phyloP scores from a whole-genome alignment of 2,113 vertebrate genomes.

The Lonchura striata region DNA sequence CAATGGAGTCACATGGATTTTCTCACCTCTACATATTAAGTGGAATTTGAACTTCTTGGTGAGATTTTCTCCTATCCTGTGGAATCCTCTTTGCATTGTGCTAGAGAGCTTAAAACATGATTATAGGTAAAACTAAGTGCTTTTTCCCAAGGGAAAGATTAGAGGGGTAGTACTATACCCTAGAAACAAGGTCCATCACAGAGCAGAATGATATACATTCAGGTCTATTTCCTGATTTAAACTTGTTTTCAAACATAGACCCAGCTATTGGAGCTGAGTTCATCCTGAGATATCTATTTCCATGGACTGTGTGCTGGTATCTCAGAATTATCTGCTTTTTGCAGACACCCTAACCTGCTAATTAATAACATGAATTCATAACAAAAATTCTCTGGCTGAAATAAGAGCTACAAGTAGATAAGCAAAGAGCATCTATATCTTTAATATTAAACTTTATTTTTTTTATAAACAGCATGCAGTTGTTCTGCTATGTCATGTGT shows the following conservation, averaged over 20 bases:
- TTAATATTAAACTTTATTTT: background rate
- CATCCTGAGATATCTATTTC: background rate
- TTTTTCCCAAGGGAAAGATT: background rate
- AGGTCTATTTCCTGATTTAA: background rate
- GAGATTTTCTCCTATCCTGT: background rate
- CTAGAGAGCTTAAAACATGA: background rate
- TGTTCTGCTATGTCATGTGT: background rate
- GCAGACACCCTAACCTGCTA: slow-evolving; percentile 42
- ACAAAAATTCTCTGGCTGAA: background rate
- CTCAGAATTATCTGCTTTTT: slow-evolving; percentile 52
- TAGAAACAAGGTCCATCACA: background rate
- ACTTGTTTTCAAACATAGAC: background rate
- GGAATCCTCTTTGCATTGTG: background rate
- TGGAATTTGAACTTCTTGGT: background rate
- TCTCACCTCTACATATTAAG: background rate
- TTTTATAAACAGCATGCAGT: background rate
- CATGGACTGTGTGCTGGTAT: background rate
- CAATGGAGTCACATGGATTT: background rate
- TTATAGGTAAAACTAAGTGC: background rate
- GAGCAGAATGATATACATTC: background rate
- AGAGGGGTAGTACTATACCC: background rate
- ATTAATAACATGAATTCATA: slow-evolving; percentile 42
- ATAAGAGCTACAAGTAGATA: background rate
- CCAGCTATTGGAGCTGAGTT: background rate
- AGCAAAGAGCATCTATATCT: background rate